phyloP scores from a whole-genome alignment of 2,113 vertebrate species.

The Piprites chloris region DNA sequence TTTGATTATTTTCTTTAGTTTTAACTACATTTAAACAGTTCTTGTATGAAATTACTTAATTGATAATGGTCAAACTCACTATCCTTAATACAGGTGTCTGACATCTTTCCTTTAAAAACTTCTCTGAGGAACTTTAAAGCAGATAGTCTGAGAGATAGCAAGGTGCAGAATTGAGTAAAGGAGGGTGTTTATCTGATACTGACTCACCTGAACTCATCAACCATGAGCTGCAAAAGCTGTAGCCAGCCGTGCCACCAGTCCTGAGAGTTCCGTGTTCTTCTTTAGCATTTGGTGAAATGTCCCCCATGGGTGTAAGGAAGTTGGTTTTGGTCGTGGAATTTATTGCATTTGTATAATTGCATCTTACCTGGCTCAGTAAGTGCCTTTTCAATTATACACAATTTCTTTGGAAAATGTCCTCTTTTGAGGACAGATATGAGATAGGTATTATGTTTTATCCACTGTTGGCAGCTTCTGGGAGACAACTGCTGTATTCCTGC shows the following conservation, averaged over 20 bases:
- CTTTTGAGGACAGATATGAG: neutral
- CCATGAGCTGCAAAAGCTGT: neutral
- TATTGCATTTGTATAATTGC: neutral
- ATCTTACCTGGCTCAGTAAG: neutral
- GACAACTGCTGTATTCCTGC: neutral
- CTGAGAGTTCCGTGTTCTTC: neutral
- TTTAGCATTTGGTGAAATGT: neutral
- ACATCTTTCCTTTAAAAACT: neutral
- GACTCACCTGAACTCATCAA: neutral
- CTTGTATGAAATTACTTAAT: neutral
- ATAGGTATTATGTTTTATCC: neutral
- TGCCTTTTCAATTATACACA: neutral
- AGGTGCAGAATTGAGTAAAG: neutral
- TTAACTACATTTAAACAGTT: neutral
- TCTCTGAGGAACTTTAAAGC: neutral
- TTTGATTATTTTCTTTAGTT: neutral
- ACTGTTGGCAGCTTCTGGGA: neutral
- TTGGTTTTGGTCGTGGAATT: neutral
- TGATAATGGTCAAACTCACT: neutral
- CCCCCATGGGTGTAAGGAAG: rapidly evolving
- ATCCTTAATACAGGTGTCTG: neutral
- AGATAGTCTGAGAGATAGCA: neutral
- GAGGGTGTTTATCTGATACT: neutral
- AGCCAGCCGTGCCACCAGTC: neutral
- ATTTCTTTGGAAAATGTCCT: neutral